Evolutionary conservation across 2,113 vertebrate species (phyloP), one percentile per base, ranked within the genome.

Genomic region (Epinephelus moara): DNA sequence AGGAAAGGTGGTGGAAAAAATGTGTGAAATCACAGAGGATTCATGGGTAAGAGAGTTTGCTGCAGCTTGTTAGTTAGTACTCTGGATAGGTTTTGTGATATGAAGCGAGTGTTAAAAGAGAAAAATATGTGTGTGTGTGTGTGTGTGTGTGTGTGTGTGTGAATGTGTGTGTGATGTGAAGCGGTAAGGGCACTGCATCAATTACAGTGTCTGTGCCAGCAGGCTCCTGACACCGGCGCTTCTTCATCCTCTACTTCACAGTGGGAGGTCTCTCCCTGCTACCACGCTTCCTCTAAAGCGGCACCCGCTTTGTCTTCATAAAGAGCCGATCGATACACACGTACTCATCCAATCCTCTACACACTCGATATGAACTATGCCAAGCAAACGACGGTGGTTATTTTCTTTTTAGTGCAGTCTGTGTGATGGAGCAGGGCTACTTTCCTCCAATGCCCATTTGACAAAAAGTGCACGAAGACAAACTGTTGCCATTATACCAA

Each of bases 121-220:
- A 71, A 23, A 47, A 68, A 23, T 4, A 3, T 27, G 27, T 27
- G 27, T 30, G 30, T 74, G 70, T 64, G 82, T 61, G 82, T 73
- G 73, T 82, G 72, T 84, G 72, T 55, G 78, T 53, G 82, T 70
- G 47, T 62, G 60, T 84, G 81, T 76, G 74, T 72, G 71, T 78
- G 70, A 70, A 82, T 73, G 69, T 70, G 81, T 61, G 87, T 80
- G 90, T 72, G 80, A 77, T 78, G 76, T 71, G 90, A 88, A 92
- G 87, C 82, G 56, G 80, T 90, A 90, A 94, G 92, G 92, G 91
- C 90, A 90, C 87, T 73, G 87, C 93, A 94, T 95, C 94, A 94
- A 95, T 96, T 95, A 94, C 78, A 85, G 88, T 76, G 92, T 92
- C 89, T 91, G 89, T 93, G 92, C 92, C 93, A 94, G 94, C 94